Conservation (phyloP, 2,888 invertebrate species). For the Lymantria dispar region DNA sequence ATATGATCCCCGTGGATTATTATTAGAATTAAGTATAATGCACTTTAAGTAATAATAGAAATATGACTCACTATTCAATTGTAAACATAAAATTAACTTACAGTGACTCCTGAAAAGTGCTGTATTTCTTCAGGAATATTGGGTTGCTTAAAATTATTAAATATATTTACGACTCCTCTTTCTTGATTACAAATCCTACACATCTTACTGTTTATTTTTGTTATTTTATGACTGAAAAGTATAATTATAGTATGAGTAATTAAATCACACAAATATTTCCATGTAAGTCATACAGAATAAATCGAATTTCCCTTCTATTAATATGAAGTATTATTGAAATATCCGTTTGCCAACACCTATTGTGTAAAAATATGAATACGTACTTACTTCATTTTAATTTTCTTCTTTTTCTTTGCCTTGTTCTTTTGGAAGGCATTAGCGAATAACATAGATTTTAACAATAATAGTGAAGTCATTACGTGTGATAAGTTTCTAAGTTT, state of each 20-base stretch:
- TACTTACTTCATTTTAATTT: conserved; percentile 17
- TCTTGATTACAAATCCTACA: conserved; percentile 65
- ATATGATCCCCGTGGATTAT: too few species aligned
- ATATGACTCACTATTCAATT: too few species aligned
- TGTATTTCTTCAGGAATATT: conserved; percentile 65
- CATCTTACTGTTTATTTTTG: conserved; percentile 33
- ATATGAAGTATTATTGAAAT: not conserved
- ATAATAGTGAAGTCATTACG: conserved; percentile 61
- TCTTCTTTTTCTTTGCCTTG: conserved; percentile 55
- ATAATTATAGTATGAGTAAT: not conserved
- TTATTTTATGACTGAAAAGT: conserved; percentile 37
- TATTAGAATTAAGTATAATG: too few species aligned
- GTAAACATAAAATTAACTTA: conserved; percentile 33
- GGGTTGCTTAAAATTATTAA: conserved; percentile 56
- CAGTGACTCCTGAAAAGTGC: conserved; percentile 62
- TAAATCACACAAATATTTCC: not conserved
- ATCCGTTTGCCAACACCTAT: not conserved
- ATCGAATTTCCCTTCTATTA: not conserved
- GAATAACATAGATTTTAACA: conserved; percentile 67
- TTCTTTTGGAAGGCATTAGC: conserved; percentile 59
- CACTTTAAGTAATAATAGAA: too few species aligned
- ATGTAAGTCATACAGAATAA: not conserved
- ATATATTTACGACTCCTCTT: conserved; percentile 63
- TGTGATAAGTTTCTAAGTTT: too few species aligned
- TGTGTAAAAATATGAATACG: not conserved